phyloP scores from a whole-genome alignment of 1,140 invertebrate species.

The Helicoverpa zea region DNA sequence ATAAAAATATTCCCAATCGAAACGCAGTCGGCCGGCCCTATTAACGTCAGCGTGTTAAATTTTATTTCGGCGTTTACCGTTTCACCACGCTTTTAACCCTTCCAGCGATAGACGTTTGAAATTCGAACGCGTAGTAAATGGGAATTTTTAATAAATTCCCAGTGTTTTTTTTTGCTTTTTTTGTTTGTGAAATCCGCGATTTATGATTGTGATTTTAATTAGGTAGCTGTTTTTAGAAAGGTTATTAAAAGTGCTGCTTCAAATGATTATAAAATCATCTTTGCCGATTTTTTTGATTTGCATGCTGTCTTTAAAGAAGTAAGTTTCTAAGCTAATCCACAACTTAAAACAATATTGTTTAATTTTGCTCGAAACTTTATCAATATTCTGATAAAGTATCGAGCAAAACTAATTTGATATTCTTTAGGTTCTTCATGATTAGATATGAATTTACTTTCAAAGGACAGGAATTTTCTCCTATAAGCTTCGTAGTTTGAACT shows the following conservation, averaged over 20 bases:
- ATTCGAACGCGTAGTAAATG: conserved; percentile 22
- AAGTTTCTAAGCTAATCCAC: not conserved
- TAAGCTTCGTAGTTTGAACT: not conserved
- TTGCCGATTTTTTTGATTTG: too few relatives aligned
- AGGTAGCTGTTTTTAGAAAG: too few relatives aligned
- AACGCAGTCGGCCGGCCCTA: conserved; percentile 24
- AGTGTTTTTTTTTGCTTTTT: conserved; percentile 9
- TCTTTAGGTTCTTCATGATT: not conserved
- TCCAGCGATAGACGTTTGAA: conserved; percentile 23
- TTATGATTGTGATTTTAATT: too few relatives aligned
- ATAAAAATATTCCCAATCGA: conserved; percentile 42
- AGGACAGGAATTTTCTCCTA: not conserved
- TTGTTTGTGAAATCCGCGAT: not conserved
- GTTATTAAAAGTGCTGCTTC: too few relatives aligned
- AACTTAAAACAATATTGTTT: not conserved
- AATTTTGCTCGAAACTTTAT: too few relatives aligned
- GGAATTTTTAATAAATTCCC: conserved; percentile 28
- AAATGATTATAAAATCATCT: too few relatives aligned
- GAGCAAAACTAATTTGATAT: not conserved
- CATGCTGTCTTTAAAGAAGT: not conserved
- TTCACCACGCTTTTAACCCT: conserved; percentile 23
- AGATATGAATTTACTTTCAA: not conserved
- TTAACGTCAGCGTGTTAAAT: conserved; percentile 37
- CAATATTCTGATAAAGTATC: not conserved
- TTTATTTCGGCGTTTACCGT: conserved; percentile 40